Base-by-base conservation (phyloP, 2,888 invertebrate species). In the Lamellibrachia columna region DNA sequence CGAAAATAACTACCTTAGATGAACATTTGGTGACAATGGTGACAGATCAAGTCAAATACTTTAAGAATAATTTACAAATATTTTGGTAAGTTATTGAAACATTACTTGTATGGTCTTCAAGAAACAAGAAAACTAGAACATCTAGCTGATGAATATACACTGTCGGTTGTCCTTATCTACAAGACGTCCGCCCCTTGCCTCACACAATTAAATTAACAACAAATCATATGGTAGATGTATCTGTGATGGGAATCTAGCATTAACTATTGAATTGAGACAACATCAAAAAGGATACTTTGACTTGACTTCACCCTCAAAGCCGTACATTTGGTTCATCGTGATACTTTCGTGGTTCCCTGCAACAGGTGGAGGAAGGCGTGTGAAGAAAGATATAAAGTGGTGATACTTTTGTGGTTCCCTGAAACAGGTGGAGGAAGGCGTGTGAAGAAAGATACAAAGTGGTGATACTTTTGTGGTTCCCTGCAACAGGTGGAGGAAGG, bases 261-360 rank as follows among this genome's bases (percentile, higher is more conserved):
- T 7, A 53, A 53, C 9, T 22, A 52, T 40, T 58, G 15, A 40
- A 40, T 40, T 40, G 40, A 55, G 9, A 55, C 7, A 1, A 15
- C n/a, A 75, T 15, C n/a, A 92, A 60, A 95, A 96, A 96, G 96
- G 96, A 96, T 97, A 99, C 97, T 99, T 99, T 7, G 98, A 98
- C 95, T 98, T 98, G 0, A 99, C 99, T 97, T 99, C 99, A 1
- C 99, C 99, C 94, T 99, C 98, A 97, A 99, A 99, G 1, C 99
- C 99, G 97, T 99, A 99, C 98, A 99, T 99, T 97, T 99, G 98
- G 97, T 99, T 99, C 99, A 99, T 99, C 93, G 98, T 99, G 91
- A 98, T 97, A 95, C 99, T 99, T 96, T 99, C 99, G 96, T 99
- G 99, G 97, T 99, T 99, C n/a, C 99, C 99, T 98, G 93, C 22